phyloP scores from a whole-genome alignment of 2,113 vertebrate genomes.

The Xerus inauris region DNA sequence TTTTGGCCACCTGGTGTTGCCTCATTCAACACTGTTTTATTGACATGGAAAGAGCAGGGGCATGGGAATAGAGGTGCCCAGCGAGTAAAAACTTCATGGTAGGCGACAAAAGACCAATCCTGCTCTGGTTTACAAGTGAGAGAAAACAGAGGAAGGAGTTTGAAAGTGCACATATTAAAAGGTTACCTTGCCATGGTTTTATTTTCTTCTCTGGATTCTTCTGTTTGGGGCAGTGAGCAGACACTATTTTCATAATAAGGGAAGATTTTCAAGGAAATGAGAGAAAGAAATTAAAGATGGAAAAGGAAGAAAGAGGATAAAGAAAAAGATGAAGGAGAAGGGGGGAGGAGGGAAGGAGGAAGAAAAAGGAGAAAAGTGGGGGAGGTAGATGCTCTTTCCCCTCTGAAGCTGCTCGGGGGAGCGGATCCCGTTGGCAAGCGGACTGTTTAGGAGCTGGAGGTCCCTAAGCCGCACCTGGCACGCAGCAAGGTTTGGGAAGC shows the following conservation, averaged over 20 bases:
- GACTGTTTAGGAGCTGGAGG: background rate
- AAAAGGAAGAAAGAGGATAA: background rate
- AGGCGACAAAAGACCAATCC: accelerated
- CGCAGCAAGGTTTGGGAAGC: background rate
- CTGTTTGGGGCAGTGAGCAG: background rate
- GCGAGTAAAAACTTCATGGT: background rate
- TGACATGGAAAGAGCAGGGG: background rate
- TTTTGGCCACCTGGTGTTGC: background rate
- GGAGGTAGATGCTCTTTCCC: background rate
- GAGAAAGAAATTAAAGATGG: background rate
- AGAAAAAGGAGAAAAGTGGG: background rate
- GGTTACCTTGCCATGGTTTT: background rate
- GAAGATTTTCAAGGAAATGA: background rate
- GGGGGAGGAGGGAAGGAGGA: no score
- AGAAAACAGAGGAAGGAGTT: no score
- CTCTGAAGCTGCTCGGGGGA: accelerated
- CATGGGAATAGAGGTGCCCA: no score
- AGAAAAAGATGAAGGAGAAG: background rate
- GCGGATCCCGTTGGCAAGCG: background rate
- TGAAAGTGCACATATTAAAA: background rate
- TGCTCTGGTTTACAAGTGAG: background rate
- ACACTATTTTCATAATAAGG: background rate
- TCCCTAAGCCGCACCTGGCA: background rate
- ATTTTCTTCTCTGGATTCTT: background rate
- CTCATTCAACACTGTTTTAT: background rate